Evolutionary conservation across 2,113 vertebrate genomes (phyloP).

Genomic region (Symphodus melops): DNA sequence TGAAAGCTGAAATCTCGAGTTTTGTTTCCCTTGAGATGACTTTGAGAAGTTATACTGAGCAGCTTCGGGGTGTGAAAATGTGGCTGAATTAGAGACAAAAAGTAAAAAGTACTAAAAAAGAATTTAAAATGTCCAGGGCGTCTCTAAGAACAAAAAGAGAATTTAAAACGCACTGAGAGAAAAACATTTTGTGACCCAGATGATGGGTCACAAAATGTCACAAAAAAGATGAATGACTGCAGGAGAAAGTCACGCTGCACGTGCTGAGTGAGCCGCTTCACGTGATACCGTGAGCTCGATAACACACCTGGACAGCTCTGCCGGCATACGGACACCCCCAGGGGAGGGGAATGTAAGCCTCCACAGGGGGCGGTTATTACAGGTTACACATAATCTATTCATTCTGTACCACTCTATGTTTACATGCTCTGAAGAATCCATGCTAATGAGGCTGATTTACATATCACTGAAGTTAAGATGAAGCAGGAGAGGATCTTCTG

Average conservation of each 20-base stretch:
- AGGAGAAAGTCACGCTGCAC: not conserved
- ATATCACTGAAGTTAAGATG: not conserved
- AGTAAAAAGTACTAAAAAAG: not conserved
- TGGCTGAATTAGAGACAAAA: not conserved
- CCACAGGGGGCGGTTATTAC: not conserved
- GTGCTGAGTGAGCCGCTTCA: not conserved
- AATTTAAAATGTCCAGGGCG: too few relatives aligned
- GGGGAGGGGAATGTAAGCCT: slow-evolving; percentile 17
- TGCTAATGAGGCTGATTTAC: not conserved
- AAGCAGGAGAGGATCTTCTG: not conserved
- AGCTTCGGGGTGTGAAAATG: not conserved
- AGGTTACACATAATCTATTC: not conserved
- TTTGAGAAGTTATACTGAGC: not conserved
- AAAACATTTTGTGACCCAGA: not conserved
- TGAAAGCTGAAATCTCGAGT: not conserved
- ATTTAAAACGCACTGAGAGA: too few relatives aligned
- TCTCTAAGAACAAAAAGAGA: too few relatives aligned
- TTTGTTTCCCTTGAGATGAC: slow-evolving; percentile 9
- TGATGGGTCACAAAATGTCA: too few relatives aligned
- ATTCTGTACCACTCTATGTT: not conserved
- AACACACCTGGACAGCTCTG: slow-evolving; percentile 13
- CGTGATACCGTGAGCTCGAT: slow-evolving; percentile 14
- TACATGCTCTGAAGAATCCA: not conserved
- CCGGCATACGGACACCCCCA: slow-evolving; percentile 8
- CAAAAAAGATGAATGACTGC: not conserved